Conservation (phyloP, 1,140 invertebrate species). For the Geopemphigus sp. region DNA sequence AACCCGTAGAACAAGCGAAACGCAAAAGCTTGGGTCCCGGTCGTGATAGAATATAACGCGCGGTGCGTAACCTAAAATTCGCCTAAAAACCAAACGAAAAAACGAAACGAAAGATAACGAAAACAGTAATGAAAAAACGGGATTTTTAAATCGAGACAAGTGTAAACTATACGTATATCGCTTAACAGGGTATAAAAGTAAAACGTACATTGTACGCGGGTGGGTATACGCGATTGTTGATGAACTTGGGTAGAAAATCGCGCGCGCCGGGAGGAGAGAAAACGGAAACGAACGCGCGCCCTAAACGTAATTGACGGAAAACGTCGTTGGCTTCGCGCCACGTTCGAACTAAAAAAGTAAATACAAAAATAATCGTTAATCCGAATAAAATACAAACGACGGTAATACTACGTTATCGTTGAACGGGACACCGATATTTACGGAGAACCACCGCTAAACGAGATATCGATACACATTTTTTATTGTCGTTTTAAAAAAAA, state of each 20-base stretch:
- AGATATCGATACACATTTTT: neutral
- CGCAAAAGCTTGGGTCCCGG: conserved; percentile 22
- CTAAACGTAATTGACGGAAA: conserved; percentile 37
- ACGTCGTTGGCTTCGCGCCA: neutral
- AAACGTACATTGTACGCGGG: too few species aligned
- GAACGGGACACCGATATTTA: conserved; percentile 1
- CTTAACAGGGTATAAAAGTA: conserved; percentile 2
- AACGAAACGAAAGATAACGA: neutral
- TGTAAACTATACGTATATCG: conserved; percentile 2
- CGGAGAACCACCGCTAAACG: conserved; percentile 1
- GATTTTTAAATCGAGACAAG: neutral
- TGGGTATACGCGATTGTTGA: too few species aligned
- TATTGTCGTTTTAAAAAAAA: conserved; percentile 28
- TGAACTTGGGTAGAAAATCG: too few species aligned
- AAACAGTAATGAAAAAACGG: neutral
- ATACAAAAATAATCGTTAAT: conserved; percentile 31
- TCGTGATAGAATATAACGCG: neutral
- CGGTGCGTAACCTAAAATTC: neutral
- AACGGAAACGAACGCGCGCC: neutral
- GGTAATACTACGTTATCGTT: conserved; percentile 1
- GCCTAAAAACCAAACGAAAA: too few species aligned
- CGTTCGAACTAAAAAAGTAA: neutral
- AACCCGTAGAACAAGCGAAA: conserved; percentile 42
- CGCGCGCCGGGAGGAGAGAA: neutral
- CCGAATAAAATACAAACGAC: conserved; percentile 35